Base-by-base conservation (phyloP, 2,797 vertebrate genomes). In the Hydrolagus colliei region DNA sequence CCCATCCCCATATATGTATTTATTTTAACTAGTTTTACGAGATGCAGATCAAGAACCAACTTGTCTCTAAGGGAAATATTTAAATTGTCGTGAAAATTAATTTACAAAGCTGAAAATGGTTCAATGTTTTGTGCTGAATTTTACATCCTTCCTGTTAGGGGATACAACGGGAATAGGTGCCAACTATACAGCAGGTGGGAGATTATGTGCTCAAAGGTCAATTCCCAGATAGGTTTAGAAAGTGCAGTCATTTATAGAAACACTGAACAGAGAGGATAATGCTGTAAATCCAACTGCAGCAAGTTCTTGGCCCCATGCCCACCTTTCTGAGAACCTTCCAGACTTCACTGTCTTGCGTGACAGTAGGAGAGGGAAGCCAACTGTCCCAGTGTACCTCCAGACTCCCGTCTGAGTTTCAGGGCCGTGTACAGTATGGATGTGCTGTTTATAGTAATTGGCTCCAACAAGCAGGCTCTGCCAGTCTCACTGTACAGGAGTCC, bases 191-290 rank as follows among this genome's bases (percentile, higher is more conserved):
- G 32, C 65, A 71, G 13, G 32, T 9, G n/a, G 11, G 41, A 68
- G 32, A 12, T 67, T 16, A 68, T 62, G 11, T 82, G 41, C 41
- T 65, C 27, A 14, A 16, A 82, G 1, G 22, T 52, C 27, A 35
- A 27, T 27, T 35, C 79, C 35, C 79, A 22, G 11, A 16, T 82
- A 27, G 18, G 75, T 77, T 84, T 84, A 84, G 27, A 84, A 71
- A 71, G 27, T 68, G 65, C 32, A 84, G 65, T 10, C 68, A 84
- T 67, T 68, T 35, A 67, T 80, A 67, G n/a, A 67, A 80, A 16
- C 13, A 67, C 35, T 16, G 67, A 80, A 71, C 18, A 52, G 68
- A 32, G 32, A 20, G 22, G 18, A 84, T 52, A 52, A 52, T 52
- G 41, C 41, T 52, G 41, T 32, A 16, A 32, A 68, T 80, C 22